phyloP scores from a whole-genome alignment of 2,888 invertebrate genomes.

The Silvanus unidentatus region DNA sequence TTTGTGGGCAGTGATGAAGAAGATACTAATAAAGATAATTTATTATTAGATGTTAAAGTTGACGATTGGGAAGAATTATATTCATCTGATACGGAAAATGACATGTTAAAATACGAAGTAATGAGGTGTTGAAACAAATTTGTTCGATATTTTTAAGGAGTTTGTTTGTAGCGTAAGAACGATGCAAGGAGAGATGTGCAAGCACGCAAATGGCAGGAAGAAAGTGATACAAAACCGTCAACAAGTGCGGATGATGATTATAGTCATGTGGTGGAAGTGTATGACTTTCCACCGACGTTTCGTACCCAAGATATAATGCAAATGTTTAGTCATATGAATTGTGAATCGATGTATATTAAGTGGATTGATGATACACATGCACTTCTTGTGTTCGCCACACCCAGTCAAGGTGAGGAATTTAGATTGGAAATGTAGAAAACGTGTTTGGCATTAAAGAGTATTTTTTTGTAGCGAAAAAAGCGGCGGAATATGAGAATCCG shows the following conservation, averaged over 20 bases:
- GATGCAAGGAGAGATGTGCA: conserved; percentile 28
- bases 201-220: background rate
- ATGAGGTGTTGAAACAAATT: too few species aligned
- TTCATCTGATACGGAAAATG: too few species aligned
- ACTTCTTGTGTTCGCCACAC: conserved; percentile 40
- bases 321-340: conserved; percentile 38
- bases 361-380: conserved; percentile 46
- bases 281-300: conserved; percentile 42
- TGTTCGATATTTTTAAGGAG: conserved; percentile 37
- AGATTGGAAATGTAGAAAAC: conserved; percentile 1
- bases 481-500: conserved; percentile 35
- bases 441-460: too few species aligned
- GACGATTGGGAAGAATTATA: conserved; percentile 44
- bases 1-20: conserved; percentile 33
- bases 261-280: conserved; percentile 41
- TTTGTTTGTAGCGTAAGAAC: conserved; percentile 36
- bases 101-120: too few species aligned
- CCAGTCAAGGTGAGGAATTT: conserved; percentile 38
- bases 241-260: too few species aligned
- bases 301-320: conserved; percentile 43
- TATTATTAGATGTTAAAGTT: conserved; percentile 25
- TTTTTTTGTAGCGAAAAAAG: conserved; percentile 37
- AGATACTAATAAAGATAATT: conserved; percentile 29
- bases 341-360: conserved; percentile 42
- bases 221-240: too few species aligned